These are phyloP conservation scores for Netelia fuscicornis DNA, from an alignment of 2,888 invertebrate genomes.

Conservation along the genomic window DNA sequence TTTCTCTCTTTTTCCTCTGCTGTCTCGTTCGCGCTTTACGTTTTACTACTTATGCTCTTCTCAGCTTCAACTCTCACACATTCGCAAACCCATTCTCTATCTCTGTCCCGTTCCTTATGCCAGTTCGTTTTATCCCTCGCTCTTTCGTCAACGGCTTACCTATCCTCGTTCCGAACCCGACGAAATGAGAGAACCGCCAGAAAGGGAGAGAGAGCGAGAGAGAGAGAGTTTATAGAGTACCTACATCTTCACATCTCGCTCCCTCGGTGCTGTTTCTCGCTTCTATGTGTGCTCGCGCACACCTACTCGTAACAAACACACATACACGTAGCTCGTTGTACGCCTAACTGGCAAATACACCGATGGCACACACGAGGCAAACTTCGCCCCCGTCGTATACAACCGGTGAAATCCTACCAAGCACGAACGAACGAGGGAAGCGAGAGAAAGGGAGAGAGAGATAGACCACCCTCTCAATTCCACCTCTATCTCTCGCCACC, in stretches of 20 bases:
- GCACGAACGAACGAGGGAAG: constrained; percentile 1
- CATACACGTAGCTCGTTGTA: not conserved
- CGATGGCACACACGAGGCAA: constrained; percentile 38
- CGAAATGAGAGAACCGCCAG: constrained; percentile 30
- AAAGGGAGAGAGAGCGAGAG: constrained; percentile 7
- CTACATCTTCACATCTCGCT: constrained; percentile 30
- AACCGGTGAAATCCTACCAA: constrained; percentile 34
- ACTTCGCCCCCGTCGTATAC: constrained; percentile 32
- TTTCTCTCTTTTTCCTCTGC: constrained; percentile 27
- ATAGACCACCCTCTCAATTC: constrained; percentile 54
- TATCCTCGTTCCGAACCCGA: constrained; percentile 42
- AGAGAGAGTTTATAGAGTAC: not conserved
- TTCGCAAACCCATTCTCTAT: constrained; percentile 17
- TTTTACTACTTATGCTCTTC: constrained; percentile 58
- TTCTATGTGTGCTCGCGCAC: not conserved
- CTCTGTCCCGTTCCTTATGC: constrained; percentile 36
- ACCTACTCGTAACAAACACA: constrained; percentile 15
- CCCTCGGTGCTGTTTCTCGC: constrained; percentile 2
- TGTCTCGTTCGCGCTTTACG: constrained; percentile 28
- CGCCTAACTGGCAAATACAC: constrained; percentile 25
- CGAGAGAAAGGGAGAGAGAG: constrained; percentile 22
- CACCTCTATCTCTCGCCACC: constrained; percentile 69
- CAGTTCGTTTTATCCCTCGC: constrained; percentile 52
- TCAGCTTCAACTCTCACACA: constrained; percentile 39
- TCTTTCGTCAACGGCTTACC: constrained; percentile 49